Evolutionary conservation across 2,113 vertebrate genomes (phyloP), one percentile per base, ranked within the genome.

Genomic region (Chauna torquata): DNA sequence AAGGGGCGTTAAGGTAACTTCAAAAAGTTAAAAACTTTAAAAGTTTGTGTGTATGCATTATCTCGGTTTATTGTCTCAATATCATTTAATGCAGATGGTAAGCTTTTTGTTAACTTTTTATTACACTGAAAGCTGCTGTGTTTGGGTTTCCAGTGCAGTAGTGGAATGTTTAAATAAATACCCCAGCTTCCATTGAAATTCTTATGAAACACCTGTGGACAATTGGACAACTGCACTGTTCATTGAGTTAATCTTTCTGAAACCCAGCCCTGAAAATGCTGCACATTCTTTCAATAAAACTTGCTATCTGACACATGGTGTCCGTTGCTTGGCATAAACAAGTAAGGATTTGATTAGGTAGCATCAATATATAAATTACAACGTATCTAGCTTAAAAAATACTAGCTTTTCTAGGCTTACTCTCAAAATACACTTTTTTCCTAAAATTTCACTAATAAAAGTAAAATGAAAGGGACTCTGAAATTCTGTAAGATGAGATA

Each of bases 151-250:
- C 70, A 88, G 74, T 82, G 50, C 78, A 69, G 78, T 54, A 80
- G 32, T 91, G 86, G 81, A 94, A 94, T 83, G 69, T 95, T 90
- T 86, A 93, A 95, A 91, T 82, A 95, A 87, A 97, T 88, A 82
- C 84, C 11, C 16, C 13, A 11, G 49, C 82, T 95, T 87, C 89
- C 91, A 82, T 0, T 91, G 61, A 85, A 75, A 90, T 95, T 91
- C 92, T 90, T 93, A 25, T 58, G 82, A 62, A 96, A 93, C 96
- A 96, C 92, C 96, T 97, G 93, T 86, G 96, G 61, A 25, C 66
- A 27, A n/a, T 0, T 55, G 75, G 92, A 96, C 96, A 96, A 88
- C 96, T 96, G 94, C n/a, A 36, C 84, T 92, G 74, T 90, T 96
- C 78, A 82, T 10, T 78, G 59, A 83, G 68, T 55, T 95, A 94